A percentile compares a stretch with the other conserved stretches of the same genome.
Evolutionary conservation across 2,797 vertebrate species (phyloP).

Genomic region (Sebastes dallii): DNA sequence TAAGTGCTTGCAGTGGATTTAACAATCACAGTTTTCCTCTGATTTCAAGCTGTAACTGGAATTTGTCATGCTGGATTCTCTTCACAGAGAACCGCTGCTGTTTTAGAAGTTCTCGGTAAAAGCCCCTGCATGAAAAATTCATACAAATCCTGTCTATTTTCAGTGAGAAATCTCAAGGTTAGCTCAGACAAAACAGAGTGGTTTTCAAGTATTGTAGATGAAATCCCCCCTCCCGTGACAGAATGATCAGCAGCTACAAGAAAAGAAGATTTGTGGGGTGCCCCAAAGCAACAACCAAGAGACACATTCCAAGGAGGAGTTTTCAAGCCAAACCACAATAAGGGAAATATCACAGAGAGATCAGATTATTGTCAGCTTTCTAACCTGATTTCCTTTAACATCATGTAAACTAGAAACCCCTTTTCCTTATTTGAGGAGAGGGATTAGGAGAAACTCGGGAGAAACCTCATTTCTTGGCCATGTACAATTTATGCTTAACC

Average conservation of each 20-base stretch:
- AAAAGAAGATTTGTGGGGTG: not conserved
- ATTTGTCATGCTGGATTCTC: slow-evolving; percentile 40
- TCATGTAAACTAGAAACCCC: not conserved
- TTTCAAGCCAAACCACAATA: not conserved
- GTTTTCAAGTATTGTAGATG: slow-evolving; percentile 16
- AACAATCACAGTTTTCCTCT: slow-evolving; percentile 34
- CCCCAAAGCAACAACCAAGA: not conserved
- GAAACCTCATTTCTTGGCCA: not conserved
- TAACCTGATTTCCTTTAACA: not conserved
- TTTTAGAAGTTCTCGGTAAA: slow-evolving; percentile 41
- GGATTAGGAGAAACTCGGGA: slow-evolving; percentile 1
- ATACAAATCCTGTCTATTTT: slow-evolving; percentile 38
- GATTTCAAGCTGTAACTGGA: slow-evolving; percentile 11
- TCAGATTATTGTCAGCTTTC: slow-evolving; percentile 3
- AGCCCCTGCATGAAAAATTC: slow-evolving; percentile 47
- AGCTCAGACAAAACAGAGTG: slow-evolving; percentile 28
- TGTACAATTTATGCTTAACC: not conserved
- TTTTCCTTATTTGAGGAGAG: not conserved
- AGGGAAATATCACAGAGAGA: not conserved
- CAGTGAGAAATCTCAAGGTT: slow-evolving; percentile 35
- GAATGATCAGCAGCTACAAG: slow-evolving; percentile 36
- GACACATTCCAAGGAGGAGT: not conserved
- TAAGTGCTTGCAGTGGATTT: slow-evolving; percentile 10
- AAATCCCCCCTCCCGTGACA: slow-evolving; percentile 15
- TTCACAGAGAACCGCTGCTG: slow-evolving; percentile 28